Conservation (phyloP, 2,797 vertebrate genomes). For the Thripadectes ignobilis region DNA sequence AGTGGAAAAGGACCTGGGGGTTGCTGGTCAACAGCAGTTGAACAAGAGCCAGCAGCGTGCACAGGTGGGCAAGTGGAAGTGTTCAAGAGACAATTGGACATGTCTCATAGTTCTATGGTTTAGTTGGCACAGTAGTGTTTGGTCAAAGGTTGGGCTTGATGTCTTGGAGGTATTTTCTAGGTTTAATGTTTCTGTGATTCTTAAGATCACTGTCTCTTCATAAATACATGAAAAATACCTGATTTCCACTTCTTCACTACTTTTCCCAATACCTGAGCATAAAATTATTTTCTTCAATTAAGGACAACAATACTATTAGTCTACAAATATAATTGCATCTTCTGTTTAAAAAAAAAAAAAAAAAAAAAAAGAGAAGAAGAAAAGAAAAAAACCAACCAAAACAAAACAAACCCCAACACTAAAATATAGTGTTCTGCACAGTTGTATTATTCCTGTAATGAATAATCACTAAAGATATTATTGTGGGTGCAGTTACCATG, state of each 20-base stretch:
- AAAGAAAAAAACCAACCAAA: no score
- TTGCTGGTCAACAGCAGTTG: not conserved
- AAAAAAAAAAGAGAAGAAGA: not conserved
- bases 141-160: not conserved
- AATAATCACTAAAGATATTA: slow-evolving; percentile 70
- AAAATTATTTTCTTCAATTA: slow-evolving; percentile 10
- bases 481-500: slow-evolving; percentile 67
- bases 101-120: not conserved
- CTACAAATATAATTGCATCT: slow-evolving; percentile 12
- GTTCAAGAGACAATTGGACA: not conserved
- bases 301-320: slow-evolving; percentile 36
- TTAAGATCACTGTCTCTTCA: not conserved
- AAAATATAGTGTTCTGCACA: slow-evolving; percentile 42
- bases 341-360: not conserved
- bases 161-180: not conserved
- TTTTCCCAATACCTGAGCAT: not conserved
- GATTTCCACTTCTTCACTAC: not conserved
- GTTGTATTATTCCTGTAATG: slow-evolving; percentile 61
- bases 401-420: not conserved
- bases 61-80: not conserved
- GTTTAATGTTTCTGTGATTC: not conserved
- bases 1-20: not conserved
- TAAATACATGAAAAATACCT: not conserved
- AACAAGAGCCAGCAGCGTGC: not conserved
- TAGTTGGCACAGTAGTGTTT: not conserved